A percentile compares a stretch with the other conserved stretches of the same genome.
phyloP scores from a whole-genome alignment of 2,797 vertebrate species.

The Xyrichtys novacula region DNA sequence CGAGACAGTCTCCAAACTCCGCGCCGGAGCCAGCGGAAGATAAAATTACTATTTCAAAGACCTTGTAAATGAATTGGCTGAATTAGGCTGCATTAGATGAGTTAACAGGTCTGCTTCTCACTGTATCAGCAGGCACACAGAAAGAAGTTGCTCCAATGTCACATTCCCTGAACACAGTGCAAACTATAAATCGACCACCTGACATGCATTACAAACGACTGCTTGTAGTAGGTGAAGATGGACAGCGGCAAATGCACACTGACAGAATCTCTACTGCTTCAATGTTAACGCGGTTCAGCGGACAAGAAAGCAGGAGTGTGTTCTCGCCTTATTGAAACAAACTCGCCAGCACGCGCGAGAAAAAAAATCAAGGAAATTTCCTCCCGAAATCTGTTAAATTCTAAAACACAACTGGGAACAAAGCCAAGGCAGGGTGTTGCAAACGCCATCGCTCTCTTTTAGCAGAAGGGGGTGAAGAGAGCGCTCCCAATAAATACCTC shows the following conservation, averaged over 20 bases:
- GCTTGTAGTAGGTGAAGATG: constrained; percentile 75
- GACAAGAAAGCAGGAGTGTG: constrained; percentile 45
- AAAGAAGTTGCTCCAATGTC: constrained; percentile 65
- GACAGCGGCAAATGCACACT: constrained; percentile 75
- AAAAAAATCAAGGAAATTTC: constrained; percentile 42
- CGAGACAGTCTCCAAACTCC: constrained; percentile 49
- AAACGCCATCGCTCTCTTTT: constrained; percentile 63
- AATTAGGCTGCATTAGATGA: constrained; percentile 67
- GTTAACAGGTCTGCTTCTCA: constrained; percentile 68
- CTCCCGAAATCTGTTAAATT: constrained; percentile 53
- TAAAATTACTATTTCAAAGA: constrained; percentile 74
- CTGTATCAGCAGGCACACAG: constrained; percentile 36
- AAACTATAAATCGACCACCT: constrained; percentile 79
- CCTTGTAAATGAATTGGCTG: constrained; percentile 71
- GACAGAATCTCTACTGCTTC: constrained; percentile 59
- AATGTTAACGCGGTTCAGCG: constrained; percentile 56
- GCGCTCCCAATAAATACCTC: constrained; percentile 73
- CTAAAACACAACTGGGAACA: constrained; percentile 59
- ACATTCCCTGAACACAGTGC: constrained; percentile 69
- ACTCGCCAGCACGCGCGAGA: constrained; percentile 42
- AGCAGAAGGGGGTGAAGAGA: constrained; percentile 60
- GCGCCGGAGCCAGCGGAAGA: constrained; percentile 61
- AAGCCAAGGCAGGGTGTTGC: constrained; percentile 62
- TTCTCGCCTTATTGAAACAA: constrained; percentile 52
- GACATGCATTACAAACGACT: constrained; percentile 76